Evolutionary conservation across 2,888 invertebrate species (phyloP).

Genomic region (Alentia gelatinosa): DNA sequence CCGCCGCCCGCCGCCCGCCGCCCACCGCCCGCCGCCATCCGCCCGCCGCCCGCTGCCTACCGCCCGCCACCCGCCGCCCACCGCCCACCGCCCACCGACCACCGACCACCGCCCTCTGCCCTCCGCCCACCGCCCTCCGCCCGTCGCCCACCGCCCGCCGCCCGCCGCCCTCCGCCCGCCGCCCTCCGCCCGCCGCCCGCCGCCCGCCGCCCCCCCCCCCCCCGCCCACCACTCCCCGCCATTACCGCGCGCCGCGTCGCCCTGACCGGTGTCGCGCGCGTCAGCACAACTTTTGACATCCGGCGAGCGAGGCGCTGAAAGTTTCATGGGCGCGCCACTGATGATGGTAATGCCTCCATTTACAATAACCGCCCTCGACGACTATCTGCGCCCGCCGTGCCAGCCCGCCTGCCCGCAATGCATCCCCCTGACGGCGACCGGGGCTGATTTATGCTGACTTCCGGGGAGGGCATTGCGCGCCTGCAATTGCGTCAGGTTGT

Average conservation of each 20-base stretch:
- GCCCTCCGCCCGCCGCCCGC: background rate
- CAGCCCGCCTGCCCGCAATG: background rate
- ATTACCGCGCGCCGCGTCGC: background rate
- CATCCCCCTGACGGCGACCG: background rate
- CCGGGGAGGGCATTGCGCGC: background rate
- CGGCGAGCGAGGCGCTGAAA: background rate
- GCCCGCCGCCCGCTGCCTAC: background rate
- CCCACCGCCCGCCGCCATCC: too few relatives aligned
- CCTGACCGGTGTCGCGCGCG: background rate
- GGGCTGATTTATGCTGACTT: constrained; percentile 23
- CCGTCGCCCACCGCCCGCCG: background rate
- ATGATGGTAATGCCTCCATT: constrained; percentile 37
- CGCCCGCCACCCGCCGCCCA: background rate
- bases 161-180: background rate
- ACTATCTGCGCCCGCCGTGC: background rate
- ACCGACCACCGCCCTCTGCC: too few relatives aligned
- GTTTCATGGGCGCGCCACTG: constrained; percentile 17
- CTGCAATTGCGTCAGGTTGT: background rate
- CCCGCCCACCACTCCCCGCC: background rate
- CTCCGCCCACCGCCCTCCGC: background rate
- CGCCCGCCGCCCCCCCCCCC: background rate
- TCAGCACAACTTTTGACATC: constrained; percentile 42
- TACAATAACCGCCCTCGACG: background rate
- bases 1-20: background rate
- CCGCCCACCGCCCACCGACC: background rate